A percentile compares a stretch with the other conserved stretches of the same genome.
These are phyloP conservation scores for Pygmarrhopalites habei DNA, from an alignment of 1,140 invertebrate genomes.

Conservation along the genomic window DNA sequence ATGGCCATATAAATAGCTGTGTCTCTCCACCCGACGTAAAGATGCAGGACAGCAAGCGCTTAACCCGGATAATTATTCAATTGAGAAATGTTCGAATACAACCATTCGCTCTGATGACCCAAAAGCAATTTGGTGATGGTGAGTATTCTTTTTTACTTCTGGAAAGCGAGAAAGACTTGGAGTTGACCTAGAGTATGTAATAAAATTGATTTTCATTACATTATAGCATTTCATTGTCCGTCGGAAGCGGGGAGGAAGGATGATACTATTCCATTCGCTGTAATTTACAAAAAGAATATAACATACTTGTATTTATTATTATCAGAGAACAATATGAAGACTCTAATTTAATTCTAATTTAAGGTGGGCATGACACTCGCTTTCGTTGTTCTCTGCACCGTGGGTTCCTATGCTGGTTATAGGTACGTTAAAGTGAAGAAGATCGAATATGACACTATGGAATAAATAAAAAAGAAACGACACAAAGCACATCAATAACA, in stretches of 20 bases:
- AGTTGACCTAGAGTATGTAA: too few species aligned
- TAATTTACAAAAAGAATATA: too few species aligned
- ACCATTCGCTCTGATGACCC: slow-evolving; percentile 38
- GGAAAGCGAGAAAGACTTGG: too few species aligned
- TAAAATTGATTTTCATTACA: too few species aligned
- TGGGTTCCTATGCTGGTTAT: slow-evolving; percentile 76
- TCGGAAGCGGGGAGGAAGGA: slow-evolving; percentile 47
- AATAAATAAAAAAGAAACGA: slow-evolving; percentile 50
- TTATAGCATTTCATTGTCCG: slow-evolving; percentile 38
- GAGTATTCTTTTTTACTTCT: slow-evolving; percentile 26
- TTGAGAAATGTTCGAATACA: slow-evolving; percentile 32
- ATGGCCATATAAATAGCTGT: too few species aligned
- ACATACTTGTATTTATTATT: not conserved
- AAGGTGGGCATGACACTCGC: slow-evolving; percentile 77
- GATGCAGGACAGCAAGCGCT: slow-evolving; percentile 30
- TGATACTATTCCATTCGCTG: slow-evolving; percentile 76
- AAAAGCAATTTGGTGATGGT: slow-evolving; percentile 36
- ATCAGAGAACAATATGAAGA: too few species aligned
- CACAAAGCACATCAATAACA: too few species aligned
- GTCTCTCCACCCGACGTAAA: slow-evolving; percentile 32
- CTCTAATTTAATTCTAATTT: too few species aligned
- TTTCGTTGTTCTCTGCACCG: slow-evolving; percentile 65
- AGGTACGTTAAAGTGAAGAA: slow-evolving; percentile 82
- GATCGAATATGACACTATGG: slow-evolving; percentile 87
- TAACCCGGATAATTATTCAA: slow-evolving; percentile 28